Conservation (phyloP, 2,888 invertebrate genomes). For the Nomada lathburiana region DNA sequence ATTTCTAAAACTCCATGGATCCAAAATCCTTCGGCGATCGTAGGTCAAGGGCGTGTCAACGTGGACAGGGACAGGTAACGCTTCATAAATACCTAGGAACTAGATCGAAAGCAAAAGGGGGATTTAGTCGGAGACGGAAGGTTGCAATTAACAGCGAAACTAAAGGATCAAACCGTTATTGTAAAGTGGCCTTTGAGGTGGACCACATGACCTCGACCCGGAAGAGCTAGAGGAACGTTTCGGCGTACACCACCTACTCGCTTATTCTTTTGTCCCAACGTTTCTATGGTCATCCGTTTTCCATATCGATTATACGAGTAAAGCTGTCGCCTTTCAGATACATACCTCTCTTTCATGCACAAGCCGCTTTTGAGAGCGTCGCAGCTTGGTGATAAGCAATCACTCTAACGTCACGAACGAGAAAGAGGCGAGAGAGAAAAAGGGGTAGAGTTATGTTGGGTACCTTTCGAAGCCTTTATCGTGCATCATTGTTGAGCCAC, state of each 20-base stretch:
- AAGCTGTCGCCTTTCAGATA: conserved; percentile 14
- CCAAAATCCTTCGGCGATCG: background rate
- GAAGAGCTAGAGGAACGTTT: background rate
- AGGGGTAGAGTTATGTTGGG: background rate
- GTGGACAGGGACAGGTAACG: background rate
- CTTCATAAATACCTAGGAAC: background rate
- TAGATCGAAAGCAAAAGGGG: background rate
- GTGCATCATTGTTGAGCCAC: conserved; percentile 30
- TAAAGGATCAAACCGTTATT: conserved; percentile 25
- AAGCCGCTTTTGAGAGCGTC: conserved; percentile 4
- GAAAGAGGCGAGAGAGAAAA: too few species aligned
- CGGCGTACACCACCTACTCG: conserved; percentile 1
- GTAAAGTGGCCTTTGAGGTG: conserved; percentile 32
- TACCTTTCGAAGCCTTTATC: conserved; percentile 22
- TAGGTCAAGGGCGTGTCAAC: conserved; percentile 1
- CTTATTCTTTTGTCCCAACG: conserved; percentile 24
- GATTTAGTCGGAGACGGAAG: background rate
- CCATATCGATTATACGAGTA: conserved; percentile 35
- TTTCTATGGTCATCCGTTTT: conserved; percentile 24
- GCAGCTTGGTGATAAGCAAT: conserved; percentile 24
- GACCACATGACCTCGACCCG: conserved; percentile 37
- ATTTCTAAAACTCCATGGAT: background rate
- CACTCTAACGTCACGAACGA: conserved; percentile 20
- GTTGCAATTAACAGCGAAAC: conserved; percentile 26
- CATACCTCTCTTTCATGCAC: background rate